These are phyloP conservation scores for Meteorus sp. DNA, from an alignment of 1,140 invertebrate genomes.

Conservation along the genomic window DNA sequence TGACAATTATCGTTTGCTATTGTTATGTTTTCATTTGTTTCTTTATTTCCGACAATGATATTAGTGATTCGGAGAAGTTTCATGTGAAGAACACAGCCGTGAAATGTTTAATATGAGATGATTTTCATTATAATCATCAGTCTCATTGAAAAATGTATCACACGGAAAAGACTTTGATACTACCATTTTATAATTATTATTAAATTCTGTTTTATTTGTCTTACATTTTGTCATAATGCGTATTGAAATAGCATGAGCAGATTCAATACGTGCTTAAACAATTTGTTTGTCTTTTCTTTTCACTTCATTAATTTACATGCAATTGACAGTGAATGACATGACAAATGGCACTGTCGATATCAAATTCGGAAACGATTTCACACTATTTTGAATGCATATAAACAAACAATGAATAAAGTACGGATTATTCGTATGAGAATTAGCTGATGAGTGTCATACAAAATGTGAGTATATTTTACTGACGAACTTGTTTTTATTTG, in stretches of 20 bases:
- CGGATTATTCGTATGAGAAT: no score
- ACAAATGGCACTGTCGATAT: conserved; percentile 45
- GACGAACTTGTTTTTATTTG: no score
- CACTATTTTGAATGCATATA: background rate
- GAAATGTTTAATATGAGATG: background rate
- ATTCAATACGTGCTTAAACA: no score
- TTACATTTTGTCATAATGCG: conserved; percentile 18
- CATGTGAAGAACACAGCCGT: background rate
- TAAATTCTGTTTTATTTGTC: no score
- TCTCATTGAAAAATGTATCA: background rate
- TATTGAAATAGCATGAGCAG: conserved; percentile 10
- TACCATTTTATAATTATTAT: conserved; percentile 24
- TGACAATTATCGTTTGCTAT: no score
- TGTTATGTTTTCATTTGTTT: no score
- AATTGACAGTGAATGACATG: conserved; percentile 37
- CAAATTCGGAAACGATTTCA: background rate
- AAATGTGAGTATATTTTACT: no score
- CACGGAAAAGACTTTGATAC: background rate
- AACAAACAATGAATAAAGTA: background rate
- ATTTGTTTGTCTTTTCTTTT: no score
- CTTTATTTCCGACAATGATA: background rate
- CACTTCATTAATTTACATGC: conserved; percentile 21
- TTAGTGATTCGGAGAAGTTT: background rate
- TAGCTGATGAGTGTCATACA: no score
- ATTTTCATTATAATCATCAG: background rate